phyloP scores from a whole-genome alignment of 2,797 vertebrate genomes.

The Lutra lutra region DNA sequence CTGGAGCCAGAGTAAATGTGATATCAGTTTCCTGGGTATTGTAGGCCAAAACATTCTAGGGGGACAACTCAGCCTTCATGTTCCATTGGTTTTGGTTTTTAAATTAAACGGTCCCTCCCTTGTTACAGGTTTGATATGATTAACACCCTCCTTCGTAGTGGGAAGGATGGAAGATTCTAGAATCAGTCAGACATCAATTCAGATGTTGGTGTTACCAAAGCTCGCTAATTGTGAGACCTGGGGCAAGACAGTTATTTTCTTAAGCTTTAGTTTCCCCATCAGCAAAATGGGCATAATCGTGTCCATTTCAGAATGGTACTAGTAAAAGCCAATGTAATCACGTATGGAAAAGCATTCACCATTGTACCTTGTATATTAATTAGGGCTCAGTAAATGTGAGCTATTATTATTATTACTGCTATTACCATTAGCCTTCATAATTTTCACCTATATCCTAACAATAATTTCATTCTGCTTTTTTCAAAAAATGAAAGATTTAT shows the following conservation, averaged over 20 bases:
- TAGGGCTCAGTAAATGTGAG: neutral
- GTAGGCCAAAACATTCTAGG: neutral
- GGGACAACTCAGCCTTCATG: neutral
- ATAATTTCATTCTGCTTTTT: neutral
- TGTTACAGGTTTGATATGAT: neutral
- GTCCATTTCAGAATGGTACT: slow-evolving; percentile 9
- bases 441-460: neutral
- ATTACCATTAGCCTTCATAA: slow-evolving; percentile 1
- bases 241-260: slow-evolving; percentile 2
- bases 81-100: slow-evolving; percentile 9
- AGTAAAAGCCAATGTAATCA: neutral
- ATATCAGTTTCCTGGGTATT: neutral
- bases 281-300: neutral
- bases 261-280: slow-evolving; percentile 40
- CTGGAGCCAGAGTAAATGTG: neutral
- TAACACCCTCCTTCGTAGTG: neutral
- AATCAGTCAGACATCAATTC: slow-evolving; percentile 24
- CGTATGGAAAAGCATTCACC: neutral
- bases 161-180: neutral
- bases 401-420: neutral
- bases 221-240: slow-evolving; percentile 1
- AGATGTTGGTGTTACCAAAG: neutral
- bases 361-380: neutral
- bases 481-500: neutral
- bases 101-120: slow-evolving; percentile 12